phyloP scores from a whole-genome alignment of 2,797 vertebrate species.

The Macrochelys suwanniensis region DNA sequence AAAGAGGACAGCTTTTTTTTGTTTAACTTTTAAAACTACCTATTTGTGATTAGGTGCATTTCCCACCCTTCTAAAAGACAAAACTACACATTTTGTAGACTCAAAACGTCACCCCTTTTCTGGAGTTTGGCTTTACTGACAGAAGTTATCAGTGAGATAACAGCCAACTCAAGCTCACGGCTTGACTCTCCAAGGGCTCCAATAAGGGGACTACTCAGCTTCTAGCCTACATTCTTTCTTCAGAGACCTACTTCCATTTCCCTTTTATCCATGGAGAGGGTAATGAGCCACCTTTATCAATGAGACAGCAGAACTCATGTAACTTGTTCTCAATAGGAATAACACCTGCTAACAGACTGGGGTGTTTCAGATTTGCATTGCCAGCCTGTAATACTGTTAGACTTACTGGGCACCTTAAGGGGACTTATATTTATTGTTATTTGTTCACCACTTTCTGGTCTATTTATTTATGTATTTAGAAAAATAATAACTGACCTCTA shows the following conservation, averaged over 20 bases:
- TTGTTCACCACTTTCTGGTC: neutral
- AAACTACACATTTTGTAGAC: neutral
- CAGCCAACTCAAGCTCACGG: neutral
- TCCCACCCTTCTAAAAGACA: neutral
- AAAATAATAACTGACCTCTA: neutral
- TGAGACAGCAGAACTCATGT: neutral
- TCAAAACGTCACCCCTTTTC: neutral
- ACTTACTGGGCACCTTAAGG: neutral
- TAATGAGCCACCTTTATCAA: neutral
- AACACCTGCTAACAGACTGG: neutral
- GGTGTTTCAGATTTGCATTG: neutral
- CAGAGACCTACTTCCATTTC: neutral
- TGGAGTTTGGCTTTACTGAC: neutral
- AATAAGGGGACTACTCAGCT: neutral
- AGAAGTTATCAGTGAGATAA: neutral
- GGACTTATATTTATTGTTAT: neutral
- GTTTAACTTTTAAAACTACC: neutral
- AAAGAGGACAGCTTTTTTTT: neutral
- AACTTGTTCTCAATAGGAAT: neutral
- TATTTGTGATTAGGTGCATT: neutral
- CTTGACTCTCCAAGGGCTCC: neutral
- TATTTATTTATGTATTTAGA: neutral
- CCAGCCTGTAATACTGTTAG: neutral
- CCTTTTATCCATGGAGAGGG: neutral
- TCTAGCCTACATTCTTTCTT: rapidly evolving